A percentile compares a stretch with the other conserved stretches of the same genome.
These are phyloP conservation scores for Callospermophilus lateralis DNA, from an alignment of 2,113 vertebrate genomes.

Conservation along the genomic window DNA sequence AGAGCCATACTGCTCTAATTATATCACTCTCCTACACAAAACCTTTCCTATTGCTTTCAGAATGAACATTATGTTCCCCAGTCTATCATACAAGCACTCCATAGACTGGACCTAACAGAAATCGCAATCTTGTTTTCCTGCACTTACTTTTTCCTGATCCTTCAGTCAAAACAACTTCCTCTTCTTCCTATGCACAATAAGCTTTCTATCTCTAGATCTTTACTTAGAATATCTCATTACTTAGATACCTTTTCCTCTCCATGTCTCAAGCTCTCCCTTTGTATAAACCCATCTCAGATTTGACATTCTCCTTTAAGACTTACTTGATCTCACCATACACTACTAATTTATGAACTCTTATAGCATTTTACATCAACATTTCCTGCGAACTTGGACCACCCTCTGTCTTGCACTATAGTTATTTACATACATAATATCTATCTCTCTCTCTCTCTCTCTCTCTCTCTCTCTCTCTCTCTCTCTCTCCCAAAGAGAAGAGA, in stretches of 20 bases:
- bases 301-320: not conserved
- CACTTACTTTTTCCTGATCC: not conserved
- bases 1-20: not conserved
- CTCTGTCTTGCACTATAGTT: not conserved
- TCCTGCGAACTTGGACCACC: not conserved
- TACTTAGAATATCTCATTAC: not conserved
- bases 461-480: too few species aligned
- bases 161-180: conserved; percentile 7
- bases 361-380: not conserved
- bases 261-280: not conserved
- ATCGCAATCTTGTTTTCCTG: not conserved
- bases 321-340: not conserved
- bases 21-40: not conserved
- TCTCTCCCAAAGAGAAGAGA: not conserved
- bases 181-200: not conserved
- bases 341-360: not conserved
- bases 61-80: not conserved
- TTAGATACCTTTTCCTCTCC: not conserved
- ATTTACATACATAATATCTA: not conserved
- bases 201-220: not conserved
- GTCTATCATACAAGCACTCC: not conserved
- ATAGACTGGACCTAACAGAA: not conserved
- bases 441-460: too few species aligned
- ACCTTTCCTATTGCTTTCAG: not conserved
- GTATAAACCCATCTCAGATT: not conserved